phyloP scores from a whole-genome alignment of 2,113 vertebrate species.

The Antennarius striatus region DNA sequence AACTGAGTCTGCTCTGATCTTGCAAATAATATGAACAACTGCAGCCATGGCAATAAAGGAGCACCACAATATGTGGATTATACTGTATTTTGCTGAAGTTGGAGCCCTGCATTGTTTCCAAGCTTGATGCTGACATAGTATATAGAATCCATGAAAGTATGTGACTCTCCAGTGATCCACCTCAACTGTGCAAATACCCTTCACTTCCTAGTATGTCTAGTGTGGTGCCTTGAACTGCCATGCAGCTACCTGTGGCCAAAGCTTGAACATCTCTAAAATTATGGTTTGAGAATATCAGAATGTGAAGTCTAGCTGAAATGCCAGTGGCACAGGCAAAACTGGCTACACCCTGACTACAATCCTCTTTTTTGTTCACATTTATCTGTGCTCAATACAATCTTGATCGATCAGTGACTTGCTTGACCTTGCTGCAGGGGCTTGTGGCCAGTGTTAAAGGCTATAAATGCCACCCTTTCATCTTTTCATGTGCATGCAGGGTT shows the following conservation, averaged over 20 bases:
- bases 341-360: background rate
- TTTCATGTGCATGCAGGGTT: slow-evolving; percentile 46
- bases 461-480: slow-evolving; percentile 26
- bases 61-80: background rate
- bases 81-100: slow-evolving; percentile 1
- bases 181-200: background rate
- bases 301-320: slow-evolving; percentile 22
- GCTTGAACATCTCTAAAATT: slow-evolving; percentile 16
- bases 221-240: slow-evolving; percentile 20
- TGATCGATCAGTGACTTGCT: slow-evolving; percentile 58
- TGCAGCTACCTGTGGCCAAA: slow-evolving; percentile 51
- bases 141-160: background rate
- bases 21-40: slow-evolving; percentile 20
- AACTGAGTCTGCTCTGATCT: slow-evolving; percentile 19
- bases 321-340: slow-evolving; percentile 19
- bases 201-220: slow-evolving; percentile 15
- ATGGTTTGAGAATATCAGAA: background rate
- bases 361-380: slow-evolving; percentile 34
- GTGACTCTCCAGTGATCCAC: slow-evolving; percentile 17
- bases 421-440: slow-evolving; percentile 70
- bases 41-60: background rate
- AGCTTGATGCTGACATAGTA: too few species aligned
- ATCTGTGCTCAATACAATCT: slow-evolving; percentile 58
- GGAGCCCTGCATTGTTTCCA: background rate
- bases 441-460: slow-evolving; percentile 48